phyloP scores from a whole-genome alignment of 2,797 vertebrate genomes.

The Clarias laeviceps region DNA sequence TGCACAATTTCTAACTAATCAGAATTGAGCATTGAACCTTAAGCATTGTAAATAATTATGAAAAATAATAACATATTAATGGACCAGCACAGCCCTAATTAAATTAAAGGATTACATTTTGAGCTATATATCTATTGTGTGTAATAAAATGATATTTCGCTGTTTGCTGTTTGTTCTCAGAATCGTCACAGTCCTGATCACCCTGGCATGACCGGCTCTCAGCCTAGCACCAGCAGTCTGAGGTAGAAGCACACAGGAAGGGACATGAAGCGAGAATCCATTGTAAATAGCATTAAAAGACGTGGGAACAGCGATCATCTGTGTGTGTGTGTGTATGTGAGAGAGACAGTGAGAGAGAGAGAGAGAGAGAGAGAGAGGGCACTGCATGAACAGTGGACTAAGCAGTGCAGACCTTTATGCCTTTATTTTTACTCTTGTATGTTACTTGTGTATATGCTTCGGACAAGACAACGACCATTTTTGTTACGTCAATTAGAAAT shows the following conservation, averaged over 20 bases:
- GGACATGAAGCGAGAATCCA: constrained; percentile 5
- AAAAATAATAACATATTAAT: background rate
- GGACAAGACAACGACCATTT: background rate
- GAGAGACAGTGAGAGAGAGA: background rate
- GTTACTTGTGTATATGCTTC: background rate
- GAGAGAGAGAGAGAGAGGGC: background rate
- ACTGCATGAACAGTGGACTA: background rate
- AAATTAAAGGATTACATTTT: background rate
- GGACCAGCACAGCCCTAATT: background rate
- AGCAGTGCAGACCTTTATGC: background rate
- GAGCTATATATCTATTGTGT: background rate
- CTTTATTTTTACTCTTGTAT: background rate
- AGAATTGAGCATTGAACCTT: background rate
- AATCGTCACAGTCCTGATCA: constrained; percentile 95
- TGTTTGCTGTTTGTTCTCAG: constrained; percentile 63
- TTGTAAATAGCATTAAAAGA: constrained; percentile 25
- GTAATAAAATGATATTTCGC: background rate
- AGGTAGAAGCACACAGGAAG: constrained; percentile 72
- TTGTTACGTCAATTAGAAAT: background rate
- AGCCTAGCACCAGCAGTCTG: constrained; percentile 92
- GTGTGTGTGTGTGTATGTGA: background rate
- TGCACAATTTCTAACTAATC: background rate
- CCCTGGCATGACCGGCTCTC: constrained; percentile 86
- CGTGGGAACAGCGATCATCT: background rate
- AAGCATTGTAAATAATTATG: too few species aligned